phyloP scores from a whole-genome alignment of 2,113 vertebrate genomes.

The Clinocottus analis region DNA sequence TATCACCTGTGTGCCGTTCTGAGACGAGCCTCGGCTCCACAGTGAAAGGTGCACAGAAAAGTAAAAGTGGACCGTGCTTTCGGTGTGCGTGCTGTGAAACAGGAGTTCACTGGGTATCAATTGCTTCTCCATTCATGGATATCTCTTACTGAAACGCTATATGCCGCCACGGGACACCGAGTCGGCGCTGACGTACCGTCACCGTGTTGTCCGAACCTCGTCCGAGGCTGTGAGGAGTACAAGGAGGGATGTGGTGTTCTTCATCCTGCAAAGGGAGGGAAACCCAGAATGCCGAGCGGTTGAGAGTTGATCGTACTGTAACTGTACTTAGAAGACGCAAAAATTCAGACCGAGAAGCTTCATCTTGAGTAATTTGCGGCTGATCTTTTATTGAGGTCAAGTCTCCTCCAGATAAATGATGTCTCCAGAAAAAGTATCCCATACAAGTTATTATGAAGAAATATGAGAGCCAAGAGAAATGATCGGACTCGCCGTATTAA shows the following conservation, averaged over 20 bases:
- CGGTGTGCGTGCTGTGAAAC: slow-evolving; percentile 62
- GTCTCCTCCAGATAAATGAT: slow-evolving; percentile 41
- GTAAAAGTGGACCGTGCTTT: slow-evolving; percentile 73
- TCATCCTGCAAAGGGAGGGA: not conserved
- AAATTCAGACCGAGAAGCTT: slow-evolving; percentile 12
- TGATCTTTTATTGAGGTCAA: slow-evolving; percentile 52
- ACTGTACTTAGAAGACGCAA: not conserved
- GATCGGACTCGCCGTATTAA: slow-evolving; percentile 72
- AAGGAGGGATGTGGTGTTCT: slow-evolving; percentile 4
- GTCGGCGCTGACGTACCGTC: slow-evolving; percentile 49
- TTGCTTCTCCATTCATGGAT: slow-evolving; percentile 69
- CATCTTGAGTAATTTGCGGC: slow-evolving; percentile 20
- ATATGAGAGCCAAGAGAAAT: slow-evolving; percentile 67
- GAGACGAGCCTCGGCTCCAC: slow-evolving; percentile 24
- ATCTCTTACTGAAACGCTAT: slow-evolving; percentile 76
- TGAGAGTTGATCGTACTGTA: not conserved
- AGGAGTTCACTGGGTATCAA: slow-evolving; percentile 54
- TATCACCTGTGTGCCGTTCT: slow-evolving; percentile 60
- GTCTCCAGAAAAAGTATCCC: slow-evolving; percentile 36
- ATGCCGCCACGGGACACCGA: slow-evolving; percentile 62
- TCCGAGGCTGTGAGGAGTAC: slow-evolving; percentile 16
- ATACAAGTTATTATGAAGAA: slow-evolving; percentile 66
- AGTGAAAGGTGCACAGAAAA: slow-evolving; percentile 69
- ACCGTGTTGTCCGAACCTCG: slow-evolving; percentile 55
- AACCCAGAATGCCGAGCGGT: not conserved